phyloP scores from a whole-genome alignment of 2,797 vertebrate genomes.

The Phylloscopus collybita region DNA sequence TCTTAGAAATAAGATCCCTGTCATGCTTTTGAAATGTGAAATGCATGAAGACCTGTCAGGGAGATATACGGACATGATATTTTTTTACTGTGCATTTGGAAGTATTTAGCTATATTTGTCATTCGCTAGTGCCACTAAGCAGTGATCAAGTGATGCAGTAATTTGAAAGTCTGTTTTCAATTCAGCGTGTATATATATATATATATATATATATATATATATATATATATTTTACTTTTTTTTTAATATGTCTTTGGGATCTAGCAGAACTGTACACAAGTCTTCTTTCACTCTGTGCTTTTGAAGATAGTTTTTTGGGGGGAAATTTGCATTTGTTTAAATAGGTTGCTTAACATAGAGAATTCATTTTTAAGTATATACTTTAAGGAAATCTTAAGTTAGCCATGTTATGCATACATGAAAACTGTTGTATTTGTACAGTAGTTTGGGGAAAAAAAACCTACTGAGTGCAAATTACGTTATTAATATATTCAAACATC shows the following conservation, averaged over 20 bases:
- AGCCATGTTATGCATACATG: neutral
- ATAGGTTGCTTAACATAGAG: neutral
- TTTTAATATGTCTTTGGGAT: neutral
- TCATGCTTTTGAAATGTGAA: slow-evolving; percentile 85
- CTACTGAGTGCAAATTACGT: neutral
- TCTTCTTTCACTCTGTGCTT: neutral
- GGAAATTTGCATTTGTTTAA: slow-evolving; percentile 10
- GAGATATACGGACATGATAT: slow-evolving; percentile 88
- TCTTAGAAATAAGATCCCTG: slow-evolving; percentile 89
- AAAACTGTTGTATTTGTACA: slow-evolving; percentile 4
- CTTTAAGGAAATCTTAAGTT: slow-evolving; percentile 4
- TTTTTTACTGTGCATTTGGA: slow-evolving; percentile 85
- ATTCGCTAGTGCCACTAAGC: slow-evolving; percentile 74
- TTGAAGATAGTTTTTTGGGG: neutral
- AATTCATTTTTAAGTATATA: slow-evolving; percentile 18
- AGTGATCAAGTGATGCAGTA: slow-evolving; percentile 74
- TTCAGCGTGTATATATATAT: slow-evolving; percentile 12
- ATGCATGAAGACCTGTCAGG: slow-evolving; percentile 84
- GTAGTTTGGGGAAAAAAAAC: neutral
- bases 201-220: neutral
- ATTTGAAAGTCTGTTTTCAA: slow-evolving; percentile 71
- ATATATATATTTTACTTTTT: neutral
- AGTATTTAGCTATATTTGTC: slow-evolving; percentile 89
- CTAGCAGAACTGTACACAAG: neutral
- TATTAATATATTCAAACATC: neutral